Evolutionary conservation across 2,113 vertebrate genomes (phyloP), one percentile per base, ranked within the genome.

Genomic region (Colistium nudipinnis): DNA sequence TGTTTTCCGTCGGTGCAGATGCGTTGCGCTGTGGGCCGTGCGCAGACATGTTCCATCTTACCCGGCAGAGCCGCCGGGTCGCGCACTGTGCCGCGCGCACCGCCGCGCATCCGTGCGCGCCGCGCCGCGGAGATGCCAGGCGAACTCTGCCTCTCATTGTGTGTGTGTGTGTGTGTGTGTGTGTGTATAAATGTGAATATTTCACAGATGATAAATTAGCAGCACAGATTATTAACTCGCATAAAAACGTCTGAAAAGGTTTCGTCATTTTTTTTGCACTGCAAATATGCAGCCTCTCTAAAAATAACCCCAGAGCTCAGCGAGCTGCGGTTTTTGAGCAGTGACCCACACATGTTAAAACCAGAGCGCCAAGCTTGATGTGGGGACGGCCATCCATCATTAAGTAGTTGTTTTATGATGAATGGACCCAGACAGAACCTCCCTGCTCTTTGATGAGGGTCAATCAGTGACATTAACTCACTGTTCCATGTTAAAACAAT

Each of bases 41-140:
- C 54, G 62, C 36, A 64, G 69, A 81, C n/a, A n/a, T 77, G 24
- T 33, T 66, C 68, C 82, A 62, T 76, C 35, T 55, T 45, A 39
- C 60, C 9, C 66, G 57, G 4, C 41, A 20, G 41, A 4, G 41
- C 41, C 41, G 41, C n/a, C 41, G 6, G 41, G 41, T n/a, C n/a
- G n/a, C n/a, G n/a, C n/a, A n/a, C n/a, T n/a, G n/a, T 2, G 1
- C 17, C 39, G 3, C 39, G 14, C 12, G 14, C 38, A 39, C 13
- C 38, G 30, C 30, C 30, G 30, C 30, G 30, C 61, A 48, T 54
- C 49, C 44, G 41, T 10, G 68, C 36, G 30, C 30, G 30, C 30
- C 7, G 7, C 12, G 35, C 35, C 6, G 35, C 35, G 35, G n/a
- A n/a, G n/a, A n/a, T 39, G 38, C 38, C 14, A 17, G 30, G 30